Percentiles rank a stretch among this genome's conserved stretches.
Conservation (phyloP, 2,113 vertebrate genomes). For the Origma solitaria region DNA sequence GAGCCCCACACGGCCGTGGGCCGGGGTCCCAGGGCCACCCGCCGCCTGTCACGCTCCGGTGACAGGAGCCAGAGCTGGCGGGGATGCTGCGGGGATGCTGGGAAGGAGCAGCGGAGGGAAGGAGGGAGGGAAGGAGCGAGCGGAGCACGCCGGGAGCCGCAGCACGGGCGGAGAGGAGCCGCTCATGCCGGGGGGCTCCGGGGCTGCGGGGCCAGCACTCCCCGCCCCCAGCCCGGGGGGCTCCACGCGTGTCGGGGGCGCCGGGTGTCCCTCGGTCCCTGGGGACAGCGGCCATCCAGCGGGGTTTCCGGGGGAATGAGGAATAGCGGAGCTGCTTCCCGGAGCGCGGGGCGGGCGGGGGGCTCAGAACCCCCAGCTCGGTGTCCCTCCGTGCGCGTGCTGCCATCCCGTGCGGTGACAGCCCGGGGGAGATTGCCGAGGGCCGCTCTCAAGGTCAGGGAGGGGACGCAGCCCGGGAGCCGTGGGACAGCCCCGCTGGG, state of each 20-base stretch:
- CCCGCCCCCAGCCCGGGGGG: background rate
- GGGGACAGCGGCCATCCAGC: no score
- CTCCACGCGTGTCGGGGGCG: background rate
- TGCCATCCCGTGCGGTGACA: background rate
- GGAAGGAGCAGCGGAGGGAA: conserved; percentile 8
- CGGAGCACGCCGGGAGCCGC: background rate
- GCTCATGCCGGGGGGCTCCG: background rate
- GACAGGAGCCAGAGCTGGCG: background rate
- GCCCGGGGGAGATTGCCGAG: background rate
- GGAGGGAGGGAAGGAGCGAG: background rate
- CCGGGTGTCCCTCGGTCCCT: background rate
- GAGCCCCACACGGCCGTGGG: background rate
- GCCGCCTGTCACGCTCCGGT: background rate
- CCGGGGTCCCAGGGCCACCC: background rate
- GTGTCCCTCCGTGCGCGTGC: rapidly evolving
- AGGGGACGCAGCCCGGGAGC: background rate
- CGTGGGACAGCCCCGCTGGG: background rate
- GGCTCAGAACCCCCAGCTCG: background rate
- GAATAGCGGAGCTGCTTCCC: rapidly evolving
- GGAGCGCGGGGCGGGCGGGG: rapidly evolving
- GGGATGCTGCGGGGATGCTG: background rate
- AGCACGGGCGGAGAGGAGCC: background rate
- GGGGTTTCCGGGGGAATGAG: background rate
- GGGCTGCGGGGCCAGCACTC: background rate
- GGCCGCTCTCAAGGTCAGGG: background rate